These are phyloP conservation scores for Orchesellides sinensis DNA, from an alignment of 2,888 invertebrate species.

Conservation along the genomic window DNA sequence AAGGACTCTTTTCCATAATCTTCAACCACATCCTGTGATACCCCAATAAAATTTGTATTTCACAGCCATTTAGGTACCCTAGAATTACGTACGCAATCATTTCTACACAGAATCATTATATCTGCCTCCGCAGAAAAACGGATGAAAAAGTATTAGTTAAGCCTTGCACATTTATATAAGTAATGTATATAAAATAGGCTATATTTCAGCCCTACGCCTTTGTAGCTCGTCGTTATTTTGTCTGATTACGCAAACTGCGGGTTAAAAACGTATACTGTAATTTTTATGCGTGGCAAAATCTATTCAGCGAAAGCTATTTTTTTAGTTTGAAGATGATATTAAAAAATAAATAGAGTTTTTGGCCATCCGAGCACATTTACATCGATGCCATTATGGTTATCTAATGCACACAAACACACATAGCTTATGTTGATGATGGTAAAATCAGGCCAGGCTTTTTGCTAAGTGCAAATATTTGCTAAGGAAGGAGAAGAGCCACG, in stretches of 20 bases:
- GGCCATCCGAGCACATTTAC: too few relatives aligned
- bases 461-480: conserved; percentile 44
- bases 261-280: not conserved
- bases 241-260: not conserved
- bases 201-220: conserved; percentile 19
- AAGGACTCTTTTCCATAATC: conserved; percentile 5
- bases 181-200: too few relatives aligned
- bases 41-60: not conserved
- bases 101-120: not conserved
- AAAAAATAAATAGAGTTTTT: too few relatives aligned
- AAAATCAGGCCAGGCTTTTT: too few relatives aligned
- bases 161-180: too few relatives aligned
- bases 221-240: conserved; percentile 5
- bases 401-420: too few relatives aligned
- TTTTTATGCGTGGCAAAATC: too few relatives aligned
- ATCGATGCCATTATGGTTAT: too few relatives aligned
- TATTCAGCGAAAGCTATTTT: too few relatives aligned
- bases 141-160: not conserved
- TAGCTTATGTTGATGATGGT: too few relatives aligned
- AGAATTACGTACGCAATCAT: not conserved
- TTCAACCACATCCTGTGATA: not conserved
- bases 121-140: not conserved
- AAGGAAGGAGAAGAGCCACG: conserved; percentile 18
- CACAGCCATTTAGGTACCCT: not conserved
- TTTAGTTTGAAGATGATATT: too few relatives aligned